Evolutionary conservation across 2,113 vertebrate genomes (phyloP), one percentile per base, ranked within the genome.

Genomic region (Varanus komodoensis): DNA sequence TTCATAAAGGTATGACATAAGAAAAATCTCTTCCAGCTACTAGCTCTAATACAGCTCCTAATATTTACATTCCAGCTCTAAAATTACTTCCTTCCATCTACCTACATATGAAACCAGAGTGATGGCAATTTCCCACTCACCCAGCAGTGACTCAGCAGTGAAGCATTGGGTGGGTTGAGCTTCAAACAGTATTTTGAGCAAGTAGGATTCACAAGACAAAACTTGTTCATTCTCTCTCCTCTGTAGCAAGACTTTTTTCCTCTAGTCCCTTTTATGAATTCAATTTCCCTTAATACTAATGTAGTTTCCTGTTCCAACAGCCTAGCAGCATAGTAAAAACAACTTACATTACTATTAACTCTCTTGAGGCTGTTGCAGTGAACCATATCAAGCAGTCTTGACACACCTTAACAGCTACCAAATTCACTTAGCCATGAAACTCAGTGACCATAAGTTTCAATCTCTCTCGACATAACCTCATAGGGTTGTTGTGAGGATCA

Each of bases 131-230:
- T 92, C 52, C 14, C 89, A 85, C 93, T 94, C 94, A 93, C 84
- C 93, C 93, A 82, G 88, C 92, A 85, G 90, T 96, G 95, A 91
- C 95, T 79, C 64, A 93, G 68, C 83, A 69, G 69, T 4, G 27
- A 84, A 79, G 64, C 92, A 87, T 69, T 8, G 88, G n/a, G 91
- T 75, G 92, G 89, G 48, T 23, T 0, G 17, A 91, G 91, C 84
- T 88, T 48, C 86, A 89, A 91, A 80, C 61, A 91, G 92, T 87
- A 93, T 96, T 95, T 94, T 79, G 1, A 94, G 90, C 93, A 96
- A 94, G 82, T 0, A 0, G 94, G 95, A 96, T 69, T 96, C 95
- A 95, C 54, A 14, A 89, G 89, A 89, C 91, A 80, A 48, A 82
- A 92, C 87, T 67, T 52, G 44, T 6, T 8, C 0, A 8, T 44